Evolutionary conservation across 2,797 vertebrate species (phyloP), one percentile per base, ranked within the genome.

Genomic region (Antennarius maculatus): DNA sequence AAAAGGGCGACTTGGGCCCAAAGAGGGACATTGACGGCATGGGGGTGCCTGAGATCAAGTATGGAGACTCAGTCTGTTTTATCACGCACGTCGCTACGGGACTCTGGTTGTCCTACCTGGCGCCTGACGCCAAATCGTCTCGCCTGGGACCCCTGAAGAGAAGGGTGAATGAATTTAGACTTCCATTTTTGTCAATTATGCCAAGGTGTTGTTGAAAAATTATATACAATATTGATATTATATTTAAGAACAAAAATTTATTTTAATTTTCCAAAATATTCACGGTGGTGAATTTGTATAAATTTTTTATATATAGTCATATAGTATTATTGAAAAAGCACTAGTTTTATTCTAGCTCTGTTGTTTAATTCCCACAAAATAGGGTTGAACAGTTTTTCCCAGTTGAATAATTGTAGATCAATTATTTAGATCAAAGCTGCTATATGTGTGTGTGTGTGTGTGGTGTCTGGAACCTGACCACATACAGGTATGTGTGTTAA

Each of bases 1-100:
- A 99, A 91, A 99, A 99, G 84, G 79, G 94, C 15, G 98, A 99
- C 72, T 83, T 93, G 0, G 92, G 92, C 76, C 92, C 92, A 51
- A 98, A 96, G 85, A 94, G 96, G 79, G 97, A 99, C 74, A 95
- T 97, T 6, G 97, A 99, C 42, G 97, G 97, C 73, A 99, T 99
- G 97, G 97, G 97, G 18, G 85, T 90, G 53, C 94, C 97, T 17
- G 97, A 99, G 91, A 95, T 99, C 81, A 99, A 99, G 81, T 99
- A 99, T 0, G 97, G 97, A 5, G 97, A 99, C 91, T 97, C 97
- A 0, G 45, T 97, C 78, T 99, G 97, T 87, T 98, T 98, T 82
- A 84, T 99, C 65, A 97, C 97, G 88, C 97, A 99, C 16, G 77
- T 97, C 77, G 93, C 94, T 54, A 95, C 96, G 2, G 95, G 96